Evolutionary conservation across 1,140 invertebrate genomes (phyloP).

Genomic region (Conus betulinus): DNA sequence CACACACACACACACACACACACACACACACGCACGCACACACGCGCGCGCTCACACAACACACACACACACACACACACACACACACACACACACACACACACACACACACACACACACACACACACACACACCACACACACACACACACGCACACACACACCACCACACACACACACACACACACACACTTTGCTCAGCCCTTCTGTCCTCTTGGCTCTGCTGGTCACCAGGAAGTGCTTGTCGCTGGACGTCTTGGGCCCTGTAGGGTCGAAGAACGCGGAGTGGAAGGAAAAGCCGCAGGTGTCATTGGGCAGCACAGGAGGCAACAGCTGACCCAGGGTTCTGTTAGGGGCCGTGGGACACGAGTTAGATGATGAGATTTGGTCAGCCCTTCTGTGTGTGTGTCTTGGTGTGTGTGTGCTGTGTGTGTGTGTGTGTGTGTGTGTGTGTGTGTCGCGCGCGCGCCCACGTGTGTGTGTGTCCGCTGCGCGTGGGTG

Average conservation of each 20-base stretch:
- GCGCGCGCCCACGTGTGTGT: no score
- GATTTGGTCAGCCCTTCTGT: no score
- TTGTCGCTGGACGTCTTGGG: not conserved
- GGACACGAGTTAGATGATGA: no score
- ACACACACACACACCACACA: no score
- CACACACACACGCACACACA: no score
- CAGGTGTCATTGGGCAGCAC: slow-evolving; percentile 51
- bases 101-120: no score
- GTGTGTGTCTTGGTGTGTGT: no score
- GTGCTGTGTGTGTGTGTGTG: no score
- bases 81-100: not conserved
- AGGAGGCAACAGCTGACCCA: slow-evolving; percentile 32
- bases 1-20: not conserved
- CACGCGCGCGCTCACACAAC: not conserved
- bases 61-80: not conserved
- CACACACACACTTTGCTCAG: slow-evolving; percentile 36
- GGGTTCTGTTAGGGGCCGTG: not conserved
- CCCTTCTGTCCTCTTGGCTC: not conserved
- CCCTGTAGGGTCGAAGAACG: slow-evolving; percentile 65
- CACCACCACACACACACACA: not conserved
- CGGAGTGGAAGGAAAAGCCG: slow-evolving; percentile 68
- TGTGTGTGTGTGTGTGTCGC: no score
- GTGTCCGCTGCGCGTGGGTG: no score
- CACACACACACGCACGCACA: not conserved
- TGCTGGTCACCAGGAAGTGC: slow-evolving; percentile 22